These are phyloP conservation scores for Varanus salvator DNA, from an alignment of 2,113 vertebrate species.

Conservation along the genomic window DNA sequence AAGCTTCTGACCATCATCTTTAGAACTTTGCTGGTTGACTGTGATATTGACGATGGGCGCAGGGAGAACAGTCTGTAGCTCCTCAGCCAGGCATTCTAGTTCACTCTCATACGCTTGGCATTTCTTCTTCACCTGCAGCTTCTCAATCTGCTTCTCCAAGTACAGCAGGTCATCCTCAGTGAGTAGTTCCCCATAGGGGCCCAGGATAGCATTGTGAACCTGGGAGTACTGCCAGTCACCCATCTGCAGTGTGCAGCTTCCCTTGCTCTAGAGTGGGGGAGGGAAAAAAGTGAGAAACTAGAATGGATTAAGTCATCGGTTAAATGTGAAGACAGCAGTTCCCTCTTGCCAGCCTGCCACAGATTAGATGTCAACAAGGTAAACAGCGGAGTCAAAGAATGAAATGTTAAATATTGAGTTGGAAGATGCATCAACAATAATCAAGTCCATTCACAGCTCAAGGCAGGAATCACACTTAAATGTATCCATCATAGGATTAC, in stretches of 20 bases:
- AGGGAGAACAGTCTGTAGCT: constrained; percentile 89
- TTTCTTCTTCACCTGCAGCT: constrained; percentile 84
- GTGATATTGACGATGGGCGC: constrained; percentile 89
- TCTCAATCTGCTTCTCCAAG: constrained; percentile 89
- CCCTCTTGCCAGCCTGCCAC: background rate
- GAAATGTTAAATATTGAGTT: background rate
- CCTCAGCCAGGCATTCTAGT: constrained; percentile 84
- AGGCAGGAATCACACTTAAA: background rate
- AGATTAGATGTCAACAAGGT: background rate
- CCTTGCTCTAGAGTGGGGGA: background rate
- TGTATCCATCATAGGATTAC: background rate
- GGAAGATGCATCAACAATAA: background rate
- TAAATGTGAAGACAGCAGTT: background rate
- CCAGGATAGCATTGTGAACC: constrained; percentile 90
- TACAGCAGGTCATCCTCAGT: constrained; percentile 90
- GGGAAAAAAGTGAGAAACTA: background rate
- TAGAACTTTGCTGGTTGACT: constrained; percentile 76
- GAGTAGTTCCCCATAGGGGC: constrained; percentile 94
- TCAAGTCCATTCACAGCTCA: background rate
- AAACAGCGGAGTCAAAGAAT: background rate
- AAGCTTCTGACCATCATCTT: constrained; percentile 74
- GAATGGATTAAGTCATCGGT: accelerated
- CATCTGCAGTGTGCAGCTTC: background rate
- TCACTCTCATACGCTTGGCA: constrained; percentile 87
- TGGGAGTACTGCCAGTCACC: constrained; percentile 89